Conservation (phyloP, 2,888 invertebrate genomes). For the Seira ritae region DNA sequence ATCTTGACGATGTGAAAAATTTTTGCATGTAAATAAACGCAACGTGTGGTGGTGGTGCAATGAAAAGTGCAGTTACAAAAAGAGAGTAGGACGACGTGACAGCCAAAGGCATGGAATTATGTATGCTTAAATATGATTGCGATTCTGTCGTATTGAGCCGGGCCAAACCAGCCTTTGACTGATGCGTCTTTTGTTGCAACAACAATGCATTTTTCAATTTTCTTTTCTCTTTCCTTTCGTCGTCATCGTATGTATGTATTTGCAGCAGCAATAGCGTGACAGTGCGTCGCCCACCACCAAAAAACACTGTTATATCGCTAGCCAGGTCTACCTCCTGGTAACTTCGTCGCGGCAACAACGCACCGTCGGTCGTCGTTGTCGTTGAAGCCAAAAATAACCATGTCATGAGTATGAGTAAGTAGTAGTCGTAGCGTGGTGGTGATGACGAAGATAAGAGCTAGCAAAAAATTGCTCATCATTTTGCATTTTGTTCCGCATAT, state of each 20-base stretch:
- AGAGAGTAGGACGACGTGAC: constrained; percentile 19
- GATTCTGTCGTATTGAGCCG: constrained; percentile 18
- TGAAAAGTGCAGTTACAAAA: constrained; percentile 2
- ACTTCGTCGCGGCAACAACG: neutral
- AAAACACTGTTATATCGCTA: neutral
- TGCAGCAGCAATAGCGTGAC: neutral
- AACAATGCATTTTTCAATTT: constrained; percentile 25
- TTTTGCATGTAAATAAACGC: constrained; percentile 31
- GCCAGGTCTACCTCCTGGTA: neutral
- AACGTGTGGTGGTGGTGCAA: neutral
- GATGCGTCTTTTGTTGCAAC: constrained; percentile 27
- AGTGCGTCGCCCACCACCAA: neutral
- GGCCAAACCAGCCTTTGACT: constrained; percentile 28
- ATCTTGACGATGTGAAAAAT: neutral
- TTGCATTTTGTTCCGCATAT: constrained; percentile 6
- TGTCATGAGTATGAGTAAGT: constrained; percentile 7
- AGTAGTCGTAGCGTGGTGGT: neutral
- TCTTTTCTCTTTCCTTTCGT: constrained; percentile 20
- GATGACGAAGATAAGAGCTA: constrained; percentile 6
- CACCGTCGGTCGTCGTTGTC: neutral
- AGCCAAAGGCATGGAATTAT: constrained; percentile 29
- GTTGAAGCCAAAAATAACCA: constrained; percentile 8
- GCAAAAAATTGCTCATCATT: constrained; percentile 4
- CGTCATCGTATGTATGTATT: neutral
- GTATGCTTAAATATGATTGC: constrained; percentile 18